Evolutionary conservation across 2,888 invertebrate genomes (phyloP), one percentile per base, ranked within the genome.

Genomic region (Osedax fenrisi): DNA sequence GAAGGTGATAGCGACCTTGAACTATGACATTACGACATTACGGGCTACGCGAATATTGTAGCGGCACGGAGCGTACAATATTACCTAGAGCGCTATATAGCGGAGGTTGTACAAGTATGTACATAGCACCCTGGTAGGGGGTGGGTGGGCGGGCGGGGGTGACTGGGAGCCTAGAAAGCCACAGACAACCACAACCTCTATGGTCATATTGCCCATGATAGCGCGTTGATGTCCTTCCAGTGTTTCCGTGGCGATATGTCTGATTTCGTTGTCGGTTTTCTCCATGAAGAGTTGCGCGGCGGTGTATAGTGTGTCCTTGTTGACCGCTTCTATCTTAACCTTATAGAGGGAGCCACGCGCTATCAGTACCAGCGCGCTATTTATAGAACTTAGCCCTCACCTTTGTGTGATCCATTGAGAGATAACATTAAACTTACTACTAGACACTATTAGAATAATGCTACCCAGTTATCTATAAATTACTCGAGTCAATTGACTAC

Each of bases 151-250:
- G 41, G 17, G 41, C 41, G 41, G 10, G 41, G 41, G 17, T 41
- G 41, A 41, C n/a, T n/a, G n/a, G n/a, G n/a, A n/a, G n/a, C n/a
- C n/a, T n/a, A n/a, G n/a, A n/a, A n/a, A n/a, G n/a, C n/a, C 41
- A 41, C 41, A 41, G 41, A 17, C 5, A 5, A 10, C 41, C 1
- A 21, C 56, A 75, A 79, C 85, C 84, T 79, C 79, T 61, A 85
- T 84, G 23, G 85, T 85, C 84, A 86, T 86, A 79, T 84, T 83
- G 66, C 85, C 86, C 85, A 86, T 85, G 76, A 86, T 86, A 23
- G 85, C 85, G 59, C 86, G 78, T 81, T 86, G 86, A 77, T 86
- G 85, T 64, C 85, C 86, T 76, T 86, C 86, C 22, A 86, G 79
- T 0, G 86, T 86, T 72, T 85, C 85, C 77, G 82, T 82, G 56